These are phyloP conservation scores for Characodon lateralis DNA, from an alignment of 2,797 vertebrate species.

Conservation along the genomic window DNA sequence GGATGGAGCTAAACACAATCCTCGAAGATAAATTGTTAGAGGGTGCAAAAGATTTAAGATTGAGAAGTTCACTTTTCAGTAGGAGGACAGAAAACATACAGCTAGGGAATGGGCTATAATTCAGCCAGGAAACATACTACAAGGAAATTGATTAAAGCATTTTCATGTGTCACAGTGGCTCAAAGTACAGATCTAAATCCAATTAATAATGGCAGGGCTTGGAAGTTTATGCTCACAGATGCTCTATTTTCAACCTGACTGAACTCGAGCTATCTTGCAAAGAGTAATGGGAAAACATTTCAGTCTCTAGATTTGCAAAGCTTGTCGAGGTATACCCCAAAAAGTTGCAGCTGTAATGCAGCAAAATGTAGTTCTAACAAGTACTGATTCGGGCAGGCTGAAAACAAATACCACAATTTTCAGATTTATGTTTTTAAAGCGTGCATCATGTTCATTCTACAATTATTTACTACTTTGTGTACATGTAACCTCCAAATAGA, in stretches of 20 bases:
- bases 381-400: neutral
- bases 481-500: neutral
- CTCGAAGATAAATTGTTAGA: neutral
- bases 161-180: conserved; percentile 4
- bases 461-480: neutral
- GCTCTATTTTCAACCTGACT: neutral
- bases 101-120: too few species aligned
- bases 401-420: neutral
- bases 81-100: too few species aligned
- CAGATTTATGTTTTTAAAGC: neutral
- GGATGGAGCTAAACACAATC: neutral
- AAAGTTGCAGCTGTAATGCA: neutral
- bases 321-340: neutral
- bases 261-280: neutral
- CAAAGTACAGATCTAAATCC: neutral
- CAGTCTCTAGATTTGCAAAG: neutral
- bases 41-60: neutral
- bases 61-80: too few species aligned
- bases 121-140: neutral
- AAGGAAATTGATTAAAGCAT: neutral
- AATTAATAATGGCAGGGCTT: neutral
- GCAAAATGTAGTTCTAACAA: neutral
- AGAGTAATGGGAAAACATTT: neutral
- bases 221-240: neutral
- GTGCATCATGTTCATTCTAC: neutral